These are phyloP conservation scores for Habropoda laboriosa DNA, from an alignment of 1,140 invertebrate species.

Conservation along the genomic window DNA sequence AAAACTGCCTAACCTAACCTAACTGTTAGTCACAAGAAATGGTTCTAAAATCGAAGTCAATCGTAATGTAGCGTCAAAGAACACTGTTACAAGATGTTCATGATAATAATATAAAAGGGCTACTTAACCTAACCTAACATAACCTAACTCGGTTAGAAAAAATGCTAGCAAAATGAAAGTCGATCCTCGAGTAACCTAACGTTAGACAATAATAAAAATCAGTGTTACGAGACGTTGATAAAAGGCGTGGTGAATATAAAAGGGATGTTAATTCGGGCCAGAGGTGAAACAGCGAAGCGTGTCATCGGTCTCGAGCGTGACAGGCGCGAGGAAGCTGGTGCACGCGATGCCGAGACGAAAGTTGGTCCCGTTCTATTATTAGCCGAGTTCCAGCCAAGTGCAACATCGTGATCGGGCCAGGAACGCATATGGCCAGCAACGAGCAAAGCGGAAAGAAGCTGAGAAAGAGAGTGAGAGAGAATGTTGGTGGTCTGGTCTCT, in stretches of 20 bases:
- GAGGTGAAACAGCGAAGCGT: slow-evolving; percentile 13
- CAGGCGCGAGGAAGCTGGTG: slow-evolving; percentile 32
- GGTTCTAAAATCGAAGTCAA: too few species aligned
- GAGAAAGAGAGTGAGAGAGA: background rate
- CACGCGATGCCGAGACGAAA: slow-evolving; percentile 48
- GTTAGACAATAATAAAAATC: too few species aligned
- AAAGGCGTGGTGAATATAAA: background rate
- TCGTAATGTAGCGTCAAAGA: too few species aligned
- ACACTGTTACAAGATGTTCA: too few species aligned
- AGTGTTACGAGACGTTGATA: too few species aligned
- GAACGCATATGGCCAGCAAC: slow-evolving; percentile 50
- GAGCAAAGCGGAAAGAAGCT: slow-evolving; percentile 18
- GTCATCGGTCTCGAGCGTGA: slow-evolving; percentile 38
- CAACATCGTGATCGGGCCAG: slow-evolving; percentile 40
- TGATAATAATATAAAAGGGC: too few species aligned
- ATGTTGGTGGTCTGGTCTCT: background rate
- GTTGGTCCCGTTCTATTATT: slow-evolving; percentile 57
- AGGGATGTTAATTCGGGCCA: background rate
- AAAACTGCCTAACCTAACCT: too few species aligned
- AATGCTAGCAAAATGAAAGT: too few species aligned
- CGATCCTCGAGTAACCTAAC: too few species aligned
- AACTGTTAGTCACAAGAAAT: too few species aligned
- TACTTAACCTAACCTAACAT: too few species aligned
- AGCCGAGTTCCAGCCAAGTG: slow-evolving; percentile 55
- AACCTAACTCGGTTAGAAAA: too few species aligned